A percentile compares a stretch with the other conserved stretches of the same genome.
Evolutionary conservation across 2,113 vertebrate species (phyloP).

Genomic region (Gobio gobio): DNA sequence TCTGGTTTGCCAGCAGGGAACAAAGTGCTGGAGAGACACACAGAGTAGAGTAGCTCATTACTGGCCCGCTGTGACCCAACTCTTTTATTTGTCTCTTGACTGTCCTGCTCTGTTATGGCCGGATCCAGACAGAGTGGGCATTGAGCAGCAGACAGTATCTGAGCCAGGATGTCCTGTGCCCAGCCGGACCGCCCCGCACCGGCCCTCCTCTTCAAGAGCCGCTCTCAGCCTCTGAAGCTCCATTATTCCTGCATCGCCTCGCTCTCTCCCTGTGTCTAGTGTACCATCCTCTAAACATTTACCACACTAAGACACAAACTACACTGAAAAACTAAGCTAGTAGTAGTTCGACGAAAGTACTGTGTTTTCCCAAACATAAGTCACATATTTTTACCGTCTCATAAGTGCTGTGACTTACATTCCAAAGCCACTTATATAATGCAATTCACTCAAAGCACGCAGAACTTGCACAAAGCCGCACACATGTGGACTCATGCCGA

Average conservation of each 20-base stretch:
- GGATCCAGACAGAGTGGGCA: slow-evolving; percentile 8
- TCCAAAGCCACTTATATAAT: no score
- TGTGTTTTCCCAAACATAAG: no score
- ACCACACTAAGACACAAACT: neutral
- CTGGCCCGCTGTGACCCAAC: slow-evolving; percentile 42
- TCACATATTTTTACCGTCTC: no score
- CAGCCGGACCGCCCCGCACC: neutral
- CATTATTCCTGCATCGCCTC: neutral
- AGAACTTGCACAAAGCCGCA: no score
- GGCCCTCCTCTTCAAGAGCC: slow-evolving; percentile 14
- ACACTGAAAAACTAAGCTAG: no score
- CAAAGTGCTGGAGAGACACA: neutral
- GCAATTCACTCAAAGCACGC: no score
- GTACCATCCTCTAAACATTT: neutral
- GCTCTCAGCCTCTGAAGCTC: slow-evolving; percentile 1
- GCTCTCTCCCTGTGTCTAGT: neutral
- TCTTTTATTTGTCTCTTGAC: slow-evolving; percentile 38
- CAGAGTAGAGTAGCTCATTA: neutral
- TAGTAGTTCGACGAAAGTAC: no score
- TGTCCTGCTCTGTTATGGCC: neutral
- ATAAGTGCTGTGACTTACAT: no score
- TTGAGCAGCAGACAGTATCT: slow-evolving; percentile 5
- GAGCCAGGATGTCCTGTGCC: slow-evolving; percentile 1
- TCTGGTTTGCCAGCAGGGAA: slow-evolving; percentile 5
- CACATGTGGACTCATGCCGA: no score